phyloP scores from a whole-genome alignment of 2,888 invertebrate genomes.

The Lydus trimaculatus region DNA sequence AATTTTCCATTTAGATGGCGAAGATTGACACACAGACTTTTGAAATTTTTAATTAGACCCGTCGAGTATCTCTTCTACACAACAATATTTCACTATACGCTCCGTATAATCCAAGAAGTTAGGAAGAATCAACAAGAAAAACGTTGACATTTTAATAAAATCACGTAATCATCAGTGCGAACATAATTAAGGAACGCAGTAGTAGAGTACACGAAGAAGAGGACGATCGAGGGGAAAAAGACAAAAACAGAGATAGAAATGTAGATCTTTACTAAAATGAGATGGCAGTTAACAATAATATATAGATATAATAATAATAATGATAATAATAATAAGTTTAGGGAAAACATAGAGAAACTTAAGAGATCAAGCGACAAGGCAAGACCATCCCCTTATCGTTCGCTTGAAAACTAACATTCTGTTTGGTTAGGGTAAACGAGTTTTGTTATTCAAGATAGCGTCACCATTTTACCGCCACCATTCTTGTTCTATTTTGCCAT shows the following conservation, averaged over 20 bases:
- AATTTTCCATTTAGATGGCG: too few relatives aligned
- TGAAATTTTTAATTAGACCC: too few relatives aligned
- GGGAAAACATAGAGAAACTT: not conserved
- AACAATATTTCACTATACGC: conserved; percentile 2
- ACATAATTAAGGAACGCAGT: conserved; percentile 29
- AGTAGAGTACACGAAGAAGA: conserved; percentile 23
- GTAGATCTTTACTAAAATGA: not conserved
- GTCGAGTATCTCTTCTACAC: too few relatives aligned
- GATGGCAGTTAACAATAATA: conserved; percentile 31
- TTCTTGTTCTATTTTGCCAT: conserved; percentile 1
- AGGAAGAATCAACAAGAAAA: conserved; percentile 32
- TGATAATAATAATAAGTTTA: not conserved
- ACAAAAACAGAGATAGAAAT: not conserved
- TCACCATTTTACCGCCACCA: conserved; percentile 2
- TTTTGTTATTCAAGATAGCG: conserved; percentile 28
- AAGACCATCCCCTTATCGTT: not conserved
- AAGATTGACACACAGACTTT: too few relatives aligned
- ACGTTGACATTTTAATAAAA: conserved; percentile 40
- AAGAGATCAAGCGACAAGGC: not conserved
- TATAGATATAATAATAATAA: conserved; percentile 24
- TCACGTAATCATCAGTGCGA: conserved; percentile 37
- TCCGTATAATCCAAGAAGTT: conserved; percentile 14
- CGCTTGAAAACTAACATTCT: conserved; percentile 2
- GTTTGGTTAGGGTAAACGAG: not conserved
- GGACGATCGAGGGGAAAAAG: conserved; percentile 10